A percentile compares a stretch with the other conserved stretches of the same genome.
Conservation (phyloP, 2,888 invertebrate species). For the Holacanthella duospinosa region DNA sequence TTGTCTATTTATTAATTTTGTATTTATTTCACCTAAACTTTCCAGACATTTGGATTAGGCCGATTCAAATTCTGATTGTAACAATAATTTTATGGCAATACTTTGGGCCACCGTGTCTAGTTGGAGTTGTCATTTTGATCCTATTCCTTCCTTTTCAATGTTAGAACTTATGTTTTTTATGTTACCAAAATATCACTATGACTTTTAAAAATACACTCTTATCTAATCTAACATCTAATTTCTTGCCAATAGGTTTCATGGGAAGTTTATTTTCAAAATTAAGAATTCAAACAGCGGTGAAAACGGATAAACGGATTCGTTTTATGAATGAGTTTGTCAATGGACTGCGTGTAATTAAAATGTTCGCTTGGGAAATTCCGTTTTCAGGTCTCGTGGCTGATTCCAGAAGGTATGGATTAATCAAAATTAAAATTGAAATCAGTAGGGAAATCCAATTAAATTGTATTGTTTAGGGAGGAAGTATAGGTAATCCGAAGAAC, state of each 20-base stretch:
- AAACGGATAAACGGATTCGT: slow-evolving; percentile 80
- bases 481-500: slow-evolving; percentile 55
- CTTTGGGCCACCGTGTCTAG: slow-evolving; percentile 58
- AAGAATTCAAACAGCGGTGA: slow-evolving; percentile 66
- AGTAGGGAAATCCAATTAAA: too few species aligned
- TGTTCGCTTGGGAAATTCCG: slow-evolving; percentile 91
- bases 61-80: slow-evolving; percentile 67
- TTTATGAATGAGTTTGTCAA: slow-evolving; percentile 90
- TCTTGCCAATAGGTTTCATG: slow-evolving; percentile 42
- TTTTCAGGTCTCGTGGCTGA: slow-evolving; percentile 70
- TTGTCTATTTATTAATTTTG: slow-evolving; percentile 70
- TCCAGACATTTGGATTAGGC: slow-evolving; percentile 72
- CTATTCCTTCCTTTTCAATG: slow-evolving; percentile 76
- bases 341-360: slow-evolving; percentile 90
- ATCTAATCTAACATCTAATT: too few species aligned
- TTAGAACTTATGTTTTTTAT: slow-evolving; percentile 37
- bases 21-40: too few species aligned
- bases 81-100: slow-evolving; percentile 67
- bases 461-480: slow-evolving; percentile 51
- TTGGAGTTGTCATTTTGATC: slow-evolving; percentile 67
- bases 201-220: too few species aligned
- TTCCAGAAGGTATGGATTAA: slow-evolving; percentile 51
- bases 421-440: not conserved
- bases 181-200: not conserved
- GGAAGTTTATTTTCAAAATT: slow-evolving; percentile 45